Conservation (phyloP, 2,797 vertebrate species). For the Poeciliopsis infans region DNA sequence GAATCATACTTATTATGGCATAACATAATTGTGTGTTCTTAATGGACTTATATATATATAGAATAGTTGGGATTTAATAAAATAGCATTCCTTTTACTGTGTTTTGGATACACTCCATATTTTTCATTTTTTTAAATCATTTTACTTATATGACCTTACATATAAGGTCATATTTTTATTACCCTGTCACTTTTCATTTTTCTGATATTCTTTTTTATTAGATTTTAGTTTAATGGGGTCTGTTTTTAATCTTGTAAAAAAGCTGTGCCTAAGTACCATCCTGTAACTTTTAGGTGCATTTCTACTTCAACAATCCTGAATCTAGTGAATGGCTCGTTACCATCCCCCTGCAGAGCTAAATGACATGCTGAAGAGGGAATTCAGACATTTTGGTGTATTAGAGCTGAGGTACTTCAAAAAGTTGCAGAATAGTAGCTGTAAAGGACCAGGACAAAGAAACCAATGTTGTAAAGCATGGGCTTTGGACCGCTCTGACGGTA, state of each 20-base stretch:
- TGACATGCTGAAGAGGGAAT: neutral
- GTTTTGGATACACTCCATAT: neutral
- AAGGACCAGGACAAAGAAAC: neutral
- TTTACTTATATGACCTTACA: neutral
- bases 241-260: neutral
- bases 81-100: neutral
- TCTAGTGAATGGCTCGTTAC: neutral
- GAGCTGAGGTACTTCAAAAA: neutral
- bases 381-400: neutral
- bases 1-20: neutral
- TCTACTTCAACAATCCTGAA: neutral
- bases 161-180: too few relatives aligned
- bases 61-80: neutral
- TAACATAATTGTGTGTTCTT: neutral
- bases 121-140: neutral
- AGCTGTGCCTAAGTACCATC: neutral
- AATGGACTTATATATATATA: neutral
- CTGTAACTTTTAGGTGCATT: neutral
- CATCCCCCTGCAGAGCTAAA: neutral
- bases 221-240: neutral
- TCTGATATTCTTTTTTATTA: neutral
- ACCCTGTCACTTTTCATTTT: neutral
- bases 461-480: neutral
- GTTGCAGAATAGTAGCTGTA: neutral
- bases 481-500: neutral